Percentiles rank a stretch among this genome's conserved stretches.
Conservation (phyloP, 2,797 vertebrate genomes). For the Gadopsis bispinosus region DNA sequence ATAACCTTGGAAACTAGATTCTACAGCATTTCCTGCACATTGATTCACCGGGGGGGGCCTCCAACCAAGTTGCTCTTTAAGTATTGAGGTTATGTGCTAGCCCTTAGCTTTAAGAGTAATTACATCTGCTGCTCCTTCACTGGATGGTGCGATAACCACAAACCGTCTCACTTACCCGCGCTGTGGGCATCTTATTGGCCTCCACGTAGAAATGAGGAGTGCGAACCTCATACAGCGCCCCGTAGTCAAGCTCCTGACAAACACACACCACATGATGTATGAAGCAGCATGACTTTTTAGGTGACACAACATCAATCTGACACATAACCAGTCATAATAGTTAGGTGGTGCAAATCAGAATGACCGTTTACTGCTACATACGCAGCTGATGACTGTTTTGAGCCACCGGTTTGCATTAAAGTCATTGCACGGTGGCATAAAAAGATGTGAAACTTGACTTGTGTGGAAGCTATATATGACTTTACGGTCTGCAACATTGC, state of each 20-base stretch:
- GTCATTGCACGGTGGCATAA: background rate
- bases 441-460: background rate
- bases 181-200: conserved; percentile 95
- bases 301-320: background rate
- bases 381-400: background rate
- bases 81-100: no score
- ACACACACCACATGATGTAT: background rate
- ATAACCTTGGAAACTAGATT: no score
- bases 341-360: background rate
- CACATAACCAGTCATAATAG: background rate
- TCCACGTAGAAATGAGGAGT: conserved; percentile 97
- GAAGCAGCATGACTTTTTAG: background rate
- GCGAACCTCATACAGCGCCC: conserved; percentile 93
- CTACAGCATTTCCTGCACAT: no score
- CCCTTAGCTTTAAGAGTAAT: background rate
- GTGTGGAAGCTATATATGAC: background rate
- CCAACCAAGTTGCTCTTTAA: no score
- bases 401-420: background rate
- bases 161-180: conserved; percentile 59
- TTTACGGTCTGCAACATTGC: background rate
- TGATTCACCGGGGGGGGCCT: no score
- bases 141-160: background rate
- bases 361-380: background rate
- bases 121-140: no score
- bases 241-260: conserved; percentile 93